A percentile compares a stretch with the other conserved stretches of the same genome.
These are phyloP conservation scores for Drosophila dunni DNA, from an alignment of 1,140 invertebrate species.

Conservation along the genomic window DNA sequence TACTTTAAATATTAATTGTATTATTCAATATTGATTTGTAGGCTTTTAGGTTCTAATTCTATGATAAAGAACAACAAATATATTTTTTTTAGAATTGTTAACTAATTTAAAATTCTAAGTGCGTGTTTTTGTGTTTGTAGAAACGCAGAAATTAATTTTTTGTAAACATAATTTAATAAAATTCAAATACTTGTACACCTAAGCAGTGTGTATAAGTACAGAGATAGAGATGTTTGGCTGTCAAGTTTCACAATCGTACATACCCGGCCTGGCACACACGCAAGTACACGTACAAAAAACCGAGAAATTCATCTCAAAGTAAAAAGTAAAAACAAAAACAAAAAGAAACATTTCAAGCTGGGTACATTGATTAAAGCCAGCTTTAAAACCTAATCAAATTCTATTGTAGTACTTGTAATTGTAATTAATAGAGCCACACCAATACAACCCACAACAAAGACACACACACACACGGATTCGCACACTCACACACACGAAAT, in stretches of 20 bases:
- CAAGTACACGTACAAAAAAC: background rate
- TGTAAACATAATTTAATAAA: slow-evolving; percentile 18
- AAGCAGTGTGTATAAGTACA: background rate
- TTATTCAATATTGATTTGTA: slow-evolving; percentile 52
- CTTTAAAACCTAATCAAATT: slow-evolving; percentile 6
- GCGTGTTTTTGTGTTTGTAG: slow-evolving; percentile 15
- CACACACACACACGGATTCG: background rate
- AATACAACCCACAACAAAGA: slow-evolving; percentile 20
- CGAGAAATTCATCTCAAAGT: background rate
- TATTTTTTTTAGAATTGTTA: slow-evolving; percentile 64
- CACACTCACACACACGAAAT: slow-evolving; percentile 34
- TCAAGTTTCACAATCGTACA: background rate
- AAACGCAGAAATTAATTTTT: slow-evolving; percentile 37
- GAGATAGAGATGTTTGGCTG: background rate
- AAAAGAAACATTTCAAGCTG: background rate
- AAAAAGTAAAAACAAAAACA: background rate
- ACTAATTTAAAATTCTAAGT: slow-evolving; percentile 66
- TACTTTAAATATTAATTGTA: slow-evolving; percentile 38
- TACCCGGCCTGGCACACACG: background rate
- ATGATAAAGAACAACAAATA: slow-evolving; percentile 42
- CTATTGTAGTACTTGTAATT: slow-evolving; percentile 42
- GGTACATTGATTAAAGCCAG: slow-evolving; percentile 4
- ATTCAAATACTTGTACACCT: background rate
- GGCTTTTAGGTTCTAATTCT: slow-evolving; percentile 34
- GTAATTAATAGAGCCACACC: slow-evolving; percentile 41